Percentiles rank a stretch among this genome's conserved stretches.
phyloP scores from a whole-genome alignment of 2,113 vertebrate genomes.

The Monarcha castaneiventris region DNA sequence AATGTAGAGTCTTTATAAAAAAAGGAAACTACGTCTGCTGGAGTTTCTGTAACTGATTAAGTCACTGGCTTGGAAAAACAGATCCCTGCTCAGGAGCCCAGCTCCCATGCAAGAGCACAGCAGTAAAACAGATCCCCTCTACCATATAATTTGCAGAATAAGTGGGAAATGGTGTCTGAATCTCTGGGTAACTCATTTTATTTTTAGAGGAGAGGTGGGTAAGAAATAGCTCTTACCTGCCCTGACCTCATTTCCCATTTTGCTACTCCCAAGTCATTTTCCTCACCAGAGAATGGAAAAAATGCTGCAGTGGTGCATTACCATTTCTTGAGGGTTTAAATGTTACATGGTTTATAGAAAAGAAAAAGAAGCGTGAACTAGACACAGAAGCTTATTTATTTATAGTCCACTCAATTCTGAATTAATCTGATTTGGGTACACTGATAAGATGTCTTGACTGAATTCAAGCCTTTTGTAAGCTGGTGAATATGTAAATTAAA shows the following conservation, averaged over 20 bases:
- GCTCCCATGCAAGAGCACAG: background rate
- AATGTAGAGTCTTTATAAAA: background rate
- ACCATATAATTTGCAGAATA: background rate
- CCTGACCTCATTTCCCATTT: constrained; percentile 25
- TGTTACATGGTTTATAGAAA: background rate
- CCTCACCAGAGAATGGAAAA: constrained; percentile 30
- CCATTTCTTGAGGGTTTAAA: constrained; percentile 8
- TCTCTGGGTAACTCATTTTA: background rate
- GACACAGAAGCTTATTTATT: background rate
- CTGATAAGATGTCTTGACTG: background rate
- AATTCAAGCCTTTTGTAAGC: background rate
- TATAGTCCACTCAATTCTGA: background rate
- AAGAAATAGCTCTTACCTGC: constrained; percentile 35
- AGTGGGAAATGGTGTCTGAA: background rate
- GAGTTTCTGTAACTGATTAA: constrained; percentile 32
- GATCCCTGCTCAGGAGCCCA: background rate
- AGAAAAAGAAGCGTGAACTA: background rate
- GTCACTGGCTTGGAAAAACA: background rate
- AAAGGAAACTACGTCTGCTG: background rate
- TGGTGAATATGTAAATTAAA: background rate
- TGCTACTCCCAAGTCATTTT: background rate
- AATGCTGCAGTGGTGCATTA: background rate
- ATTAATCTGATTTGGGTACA: background rate
- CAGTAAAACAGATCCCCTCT: background rate
- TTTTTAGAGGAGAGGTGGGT: constrained; percentile 1